Base-by-base conservation (phyloP, 2,888 invertebrate genomes). In the Isoperla grammatica region DNA sequence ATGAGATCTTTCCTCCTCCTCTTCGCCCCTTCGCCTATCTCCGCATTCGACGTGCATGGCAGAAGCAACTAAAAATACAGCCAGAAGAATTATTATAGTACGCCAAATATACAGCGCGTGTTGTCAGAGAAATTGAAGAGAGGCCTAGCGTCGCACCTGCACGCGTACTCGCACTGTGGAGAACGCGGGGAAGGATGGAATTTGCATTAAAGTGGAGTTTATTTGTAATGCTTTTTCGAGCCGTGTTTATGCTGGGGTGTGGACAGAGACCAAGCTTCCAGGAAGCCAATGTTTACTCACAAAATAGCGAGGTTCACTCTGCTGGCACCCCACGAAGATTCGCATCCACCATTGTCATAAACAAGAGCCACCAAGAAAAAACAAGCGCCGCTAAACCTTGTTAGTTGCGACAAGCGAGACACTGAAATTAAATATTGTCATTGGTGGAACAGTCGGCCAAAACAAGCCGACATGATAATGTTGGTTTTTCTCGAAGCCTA, bases 181-280 rank as follows among this genome's bases (percentile, higher is more conserved):
- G 15, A 11, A 22, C n/a, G 48, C 48, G 46, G 55, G 60, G 61
- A 62, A 56, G 60, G 56, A 56, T 61, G 64, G 64, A 64, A 64
- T 64, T 62, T 64, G 61, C 64, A 64, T 64, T 64, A 64, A 62
- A 60, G 58, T 54, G 42, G 40, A 60, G 64, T 64, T 62, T 64
- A 64, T 64, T 64, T 64, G 64, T 64, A 62, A 64, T 64, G 64
- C 62, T 64, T 64, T 64, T 64, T 64, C 64, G 61, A 60, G 58
- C 53, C 54, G 54, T 64, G 64, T 62, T 64, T 64, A 62, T 63
- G 63, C 63, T 60, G 37, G 63, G 61, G 59, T 62, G 64, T 62
- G 62, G 62, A 64, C 62, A 64, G 59, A 61, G 61, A 40, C 59
- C 61, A 63, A 50, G 55, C 58, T 64, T 64, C 64, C 64, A 64